These are phyloP conservation scores for Ormyrus nitidulus DNA, from an alignment of 2,888 invertebrate genomes.

Conservation along the genomic window DNA sequence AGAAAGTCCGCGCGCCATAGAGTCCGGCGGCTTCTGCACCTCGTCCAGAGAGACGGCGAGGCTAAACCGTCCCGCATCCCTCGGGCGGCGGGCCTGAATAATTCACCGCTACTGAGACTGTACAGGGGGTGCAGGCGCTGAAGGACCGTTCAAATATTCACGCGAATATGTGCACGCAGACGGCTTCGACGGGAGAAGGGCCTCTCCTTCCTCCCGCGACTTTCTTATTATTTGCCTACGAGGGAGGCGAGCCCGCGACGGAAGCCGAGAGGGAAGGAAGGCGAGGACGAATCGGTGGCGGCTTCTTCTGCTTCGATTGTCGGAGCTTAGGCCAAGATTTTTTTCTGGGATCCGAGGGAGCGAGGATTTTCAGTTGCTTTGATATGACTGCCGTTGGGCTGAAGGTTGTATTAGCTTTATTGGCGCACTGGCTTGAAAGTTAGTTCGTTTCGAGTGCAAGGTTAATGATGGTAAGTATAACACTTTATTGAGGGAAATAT, in stretches of 20 bases:
- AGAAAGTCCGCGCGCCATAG: no score
- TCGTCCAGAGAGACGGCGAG: neutral
- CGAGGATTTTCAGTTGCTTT: no score
- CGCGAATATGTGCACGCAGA: constrained; percentile 60
- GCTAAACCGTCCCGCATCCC: constrained; percentile 16
- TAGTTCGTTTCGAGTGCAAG: no score
- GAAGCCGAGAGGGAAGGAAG: neutral
- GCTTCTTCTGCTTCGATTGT: neutral
- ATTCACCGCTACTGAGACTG: constrained; percentile 72
- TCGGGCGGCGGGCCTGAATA: constrained; percentile 66
- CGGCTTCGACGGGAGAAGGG: neutral
- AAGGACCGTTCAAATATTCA: constrained; percentile 75
- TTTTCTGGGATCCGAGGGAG: no score
- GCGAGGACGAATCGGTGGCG: neutral
- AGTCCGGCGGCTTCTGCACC: no score
- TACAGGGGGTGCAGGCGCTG: constrained; percentile 63
- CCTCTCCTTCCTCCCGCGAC: neutral
- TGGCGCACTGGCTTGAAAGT: no score
- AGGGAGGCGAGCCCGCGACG: neutral
- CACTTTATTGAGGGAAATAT: no score
- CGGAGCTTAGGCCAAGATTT: no score
- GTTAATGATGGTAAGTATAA: no score
- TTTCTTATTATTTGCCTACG: neutral
- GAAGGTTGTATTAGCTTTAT: no score
- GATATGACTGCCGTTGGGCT: no score